Evolutionary conservation across 1,140 invertebrate species (phyloP).

Genomic region (Pseudomyrmex pallidus): DNA sequence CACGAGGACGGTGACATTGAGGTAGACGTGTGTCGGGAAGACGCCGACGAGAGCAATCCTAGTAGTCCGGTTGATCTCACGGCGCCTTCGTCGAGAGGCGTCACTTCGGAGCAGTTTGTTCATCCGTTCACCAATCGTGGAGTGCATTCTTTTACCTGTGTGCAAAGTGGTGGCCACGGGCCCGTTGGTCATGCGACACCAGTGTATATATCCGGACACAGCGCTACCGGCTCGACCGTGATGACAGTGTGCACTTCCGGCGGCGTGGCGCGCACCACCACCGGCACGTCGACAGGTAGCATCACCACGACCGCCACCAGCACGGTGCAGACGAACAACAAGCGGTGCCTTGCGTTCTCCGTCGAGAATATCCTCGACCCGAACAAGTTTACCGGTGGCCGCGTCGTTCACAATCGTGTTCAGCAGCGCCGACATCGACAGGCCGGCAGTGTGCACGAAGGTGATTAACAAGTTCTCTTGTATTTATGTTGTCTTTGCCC

Average conservation of each 20-base stretch:
- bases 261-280: conserved; percentile 69
- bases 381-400: conserved; percentile 93
- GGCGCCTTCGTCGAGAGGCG: conserved; percentile 78
- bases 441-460: conserved; percentile 84
- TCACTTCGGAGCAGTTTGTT: conserved; percentile 75
- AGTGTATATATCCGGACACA: conserved; percentile 70
- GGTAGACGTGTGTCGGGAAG: conserved; percentile 80
- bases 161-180: conserved; percentile 73
- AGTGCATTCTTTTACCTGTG: conserved; percentile 77
- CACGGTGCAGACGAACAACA: conserved; percentile 72
- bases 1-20: conserved; percentile 81
- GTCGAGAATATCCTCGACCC: conserved; percentile 97
- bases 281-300: conserved; percentile 68
- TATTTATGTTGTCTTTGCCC: background rate
- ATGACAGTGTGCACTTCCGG: conserved; percentile 75
- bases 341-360: conserved; percentile 91
- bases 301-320: conserved; percentile 77
- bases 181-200: conserved; percentile 64
- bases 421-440: conserved; percentile 82
- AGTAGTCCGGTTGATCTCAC: conserved; percentile 84
- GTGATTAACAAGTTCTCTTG: conserved; percentile 76
- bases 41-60: conserved; percentile 78
- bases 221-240: conserved; percentile 75
- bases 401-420: conserved; percentile 74
- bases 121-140: conserved; percentile 76